Conservation (phyloP, 2,797 vertebrate species). For the Ispidina picta region DNA sequence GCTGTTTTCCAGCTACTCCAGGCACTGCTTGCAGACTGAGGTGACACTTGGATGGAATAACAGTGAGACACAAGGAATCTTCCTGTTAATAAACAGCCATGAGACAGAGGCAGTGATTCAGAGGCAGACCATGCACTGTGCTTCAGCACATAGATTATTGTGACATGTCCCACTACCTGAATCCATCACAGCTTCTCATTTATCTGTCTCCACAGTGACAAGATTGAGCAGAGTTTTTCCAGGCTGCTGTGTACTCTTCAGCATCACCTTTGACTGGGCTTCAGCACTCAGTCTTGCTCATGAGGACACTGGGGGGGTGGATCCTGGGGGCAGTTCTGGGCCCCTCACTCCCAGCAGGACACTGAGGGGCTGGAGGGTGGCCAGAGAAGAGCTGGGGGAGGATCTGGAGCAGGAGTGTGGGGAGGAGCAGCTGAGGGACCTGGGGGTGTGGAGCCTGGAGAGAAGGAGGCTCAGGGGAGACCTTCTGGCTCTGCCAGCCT, state of each 20-base stretch:
- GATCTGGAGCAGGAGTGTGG: too few relatives aligned
- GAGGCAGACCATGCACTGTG: background rate
- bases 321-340: background rate
- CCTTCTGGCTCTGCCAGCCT: too few relatives aligned
- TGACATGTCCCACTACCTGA: background rate
- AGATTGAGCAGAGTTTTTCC: background rate
- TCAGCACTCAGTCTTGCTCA: background rate
- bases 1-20: background rate
- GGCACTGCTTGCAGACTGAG: background rate
- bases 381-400: too few relatives aligned
- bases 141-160: background rate
- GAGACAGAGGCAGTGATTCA: background rate
- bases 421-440: too few relatives aligned
- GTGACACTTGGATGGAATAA: background rate
- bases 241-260: background rate
- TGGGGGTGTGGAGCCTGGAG: too few relatives aligned
- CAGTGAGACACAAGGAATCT: background rate
- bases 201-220: background rate
- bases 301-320: background rate
- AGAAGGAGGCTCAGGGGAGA: too few relatives aligned
- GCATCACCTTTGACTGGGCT: background rate
- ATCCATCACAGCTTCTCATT: background rate
- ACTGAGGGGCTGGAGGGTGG: too few relatives aligned
- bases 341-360: background rate
- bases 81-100: background rate